Conservation (phyloP, 2,113 vertebrate genomes). For the Lagopus muta region DNA sequence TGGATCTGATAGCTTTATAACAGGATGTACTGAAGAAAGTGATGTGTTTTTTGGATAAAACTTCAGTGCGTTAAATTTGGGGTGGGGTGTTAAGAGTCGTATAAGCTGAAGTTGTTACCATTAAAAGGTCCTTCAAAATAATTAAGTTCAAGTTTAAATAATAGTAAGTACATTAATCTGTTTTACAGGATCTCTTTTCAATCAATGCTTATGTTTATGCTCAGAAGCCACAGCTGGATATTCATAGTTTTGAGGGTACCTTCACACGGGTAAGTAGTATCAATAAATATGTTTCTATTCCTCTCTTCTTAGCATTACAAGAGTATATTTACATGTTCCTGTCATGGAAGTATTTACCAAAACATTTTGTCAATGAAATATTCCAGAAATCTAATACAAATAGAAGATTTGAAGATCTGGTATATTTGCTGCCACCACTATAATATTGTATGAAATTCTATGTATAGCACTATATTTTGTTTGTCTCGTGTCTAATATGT, state of each 20-base stretch:
- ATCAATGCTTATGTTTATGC: constrained; percentile 93
- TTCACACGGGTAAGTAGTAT: constrained; percentile 91
- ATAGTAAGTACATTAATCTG: constrained; percentile 32
- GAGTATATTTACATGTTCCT: not conserved
- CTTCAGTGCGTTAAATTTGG: not conserved
- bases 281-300: not conserved
- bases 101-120: not conserved
- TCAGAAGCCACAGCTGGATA: constrained; percentile 96
- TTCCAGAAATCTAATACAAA: not conserved
- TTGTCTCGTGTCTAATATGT: not conserved
- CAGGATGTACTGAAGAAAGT: not conserved
- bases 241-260: constrained; percentile 98
- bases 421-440: not conserved
- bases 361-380: not conserved
- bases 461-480: not conserved
- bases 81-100: accelerated
- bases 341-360: not conserved
- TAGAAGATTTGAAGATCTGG: not conserved
- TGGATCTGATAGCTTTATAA: not conserved
- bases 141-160: not conserved
- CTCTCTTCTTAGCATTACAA: not conserved
- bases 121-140: not conserved
- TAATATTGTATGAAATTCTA: not conserved
- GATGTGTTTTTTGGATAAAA: not conserved
- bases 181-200: constrained; percentile 91